Evolutionary conservation across 2,797 vertebrate species (phyloP).

Genomic region (Vespertilio murinus): DNA sequence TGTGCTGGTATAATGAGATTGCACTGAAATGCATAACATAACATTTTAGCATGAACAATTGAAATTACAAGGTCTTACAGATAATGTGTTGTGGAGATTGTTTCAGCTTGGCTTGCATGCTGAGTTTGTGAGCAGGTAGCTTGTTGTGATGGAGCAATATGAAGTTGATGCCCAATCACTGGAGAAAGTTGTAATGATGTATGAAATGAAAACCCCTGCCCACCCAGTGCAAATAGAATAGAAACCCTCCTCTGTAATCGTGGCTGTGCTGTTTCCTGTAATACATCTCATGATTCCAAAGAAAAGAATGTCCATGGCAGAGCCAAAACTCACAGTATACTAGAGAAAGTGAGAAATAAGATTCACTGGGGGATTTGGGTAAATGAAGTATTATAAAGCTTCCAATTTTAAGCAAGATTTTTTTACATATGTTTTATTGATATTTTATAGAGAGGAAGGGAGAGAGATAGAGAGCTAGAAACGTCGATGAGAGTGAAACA

Average conservation of each 20-base stretch:
- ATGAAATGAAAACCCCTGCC: conserved; percentile 63
- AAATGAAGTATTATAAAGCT: background rate
- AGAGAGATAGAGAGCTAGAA: no score
- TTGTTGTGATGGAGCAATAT: conserved; percentile 38
- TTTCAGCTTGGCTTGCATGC: background rate
- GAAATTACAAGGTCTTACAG: conserved; percentile 57
- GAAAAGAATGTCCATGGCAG: background rate
- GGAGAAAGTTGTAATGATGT: conserved; percentile 64
- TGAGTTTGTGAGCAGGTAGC: conserved; percentile 43
- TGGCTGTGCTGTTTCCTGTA: background rate
- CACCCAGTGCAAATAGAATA: background rate
- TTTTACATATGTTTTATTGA: no score
- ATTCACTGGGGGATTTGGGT: background rate
- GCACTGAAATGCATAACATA: conserved; percentile 33
- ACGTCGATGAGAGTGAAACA: no score
- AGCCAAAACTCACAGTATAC: background rate
- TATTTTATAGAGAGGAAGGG: no score
- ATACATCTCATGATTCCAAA: background rate
- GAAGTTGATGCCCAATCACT: conserved; percentile 46
- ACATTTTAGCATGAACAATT: conserved; percentile 39
- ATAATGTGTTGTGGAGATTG: background rate
- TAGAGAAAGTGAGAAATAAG: background rate
- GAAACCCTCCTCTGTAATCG: conserved; percentile 23
- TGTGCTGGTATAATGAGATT: background rate
- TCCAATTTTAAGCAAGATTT: background rate